Base-by-base conservation (phyloP, 2,113 vertebrate genomes). In the Rhea pennata region DNA sequence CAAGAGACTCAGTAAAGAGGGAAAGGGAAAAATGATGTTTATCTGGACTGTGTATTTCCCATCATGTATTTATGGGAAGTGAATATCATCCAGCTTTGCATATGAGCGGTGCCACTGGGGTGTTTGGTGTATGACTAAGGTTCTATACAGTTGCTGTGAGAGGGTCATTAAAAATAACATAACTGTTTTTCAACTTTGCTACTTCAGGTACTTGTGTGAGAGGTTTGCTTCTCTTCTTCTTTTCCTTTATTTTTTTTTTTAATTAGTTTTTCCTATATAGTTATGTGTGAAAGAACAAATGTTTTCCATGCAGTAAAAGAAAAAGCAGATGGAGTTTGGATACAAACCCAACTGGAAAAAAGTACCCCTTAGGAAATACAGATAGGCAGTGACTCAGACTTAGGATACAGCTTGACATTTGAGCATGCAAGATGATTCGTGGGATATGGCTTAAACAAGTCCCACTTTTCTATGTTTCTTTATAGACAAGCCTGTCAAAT, bases 361-460 rank as follows among this genome's bases (percentile, higher is more conserved):
- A 95, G 44, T 6, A 75, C 33, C 39, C 17, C 21, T 42, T 71
- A 87, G 80, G 20, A 66, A 83, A 75, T 77, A 8, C 54, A 77
- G 26, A 29, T 36, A 93, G 19, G 75, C 77, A 54, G 23, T 67
- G 82, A 92, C 39, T 95, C 78, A 89, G 83, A 64, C 62, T 36
- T 66, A 78, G 90, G 94, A 83, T 54, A 50, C 27, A 88, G 19
- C 39, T 79, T 92, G 81, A 92, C n/a, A 80, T 95, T 83, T 91
- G 42, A 94, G 77, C 33, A 84, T 44, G 44, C 44, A 87, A 93
- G 76, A 87, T 94, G 66, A 92, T 95, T 91, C 5, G 9, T 93
- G 90, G 67, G 75, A 87, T 80, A 56, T 66, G 59, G 36, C 24
- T 95, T 87, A 92, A 90, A 76, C 21, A 73, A 71, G n/a, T 92